phyloP scores from a whole-genome alignment of 1,140 invertebrate genomes.

The Heliconius eleuchia region DNA sequence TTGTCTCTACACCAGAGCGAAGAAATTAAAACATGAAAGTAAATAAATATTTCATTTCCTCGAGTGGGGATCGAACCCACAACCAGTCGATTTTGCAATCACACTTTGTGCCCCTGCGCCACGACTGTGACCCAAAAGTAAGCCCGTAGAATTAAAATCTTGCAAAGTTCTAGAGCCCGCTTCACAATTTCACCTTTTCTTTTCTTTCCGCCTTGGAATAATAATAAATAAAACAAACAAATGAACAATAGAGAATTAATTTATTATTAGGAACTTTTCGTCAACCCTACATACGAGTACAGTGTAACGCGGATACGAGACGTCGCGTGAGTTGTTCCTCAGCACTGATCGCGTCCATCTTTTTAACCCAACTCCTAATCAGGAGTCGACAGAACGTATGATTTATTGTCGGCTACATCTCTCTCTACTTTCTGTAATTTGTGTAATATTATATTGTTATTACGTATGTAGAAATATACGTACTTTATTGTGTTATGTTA shows the following conservation, averaged over 20 bases:
- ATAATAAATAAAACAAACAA: too few species aligned
- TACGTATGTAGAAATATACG: background rate
- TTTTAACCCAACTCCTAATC: constrained; percentile 9
- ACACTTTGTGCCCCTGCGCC: too few species aligned
- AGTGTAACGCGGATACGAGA: constrained; percentile 47
- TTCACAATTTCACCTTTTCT: too few species aligned
- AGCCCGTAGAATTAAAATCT: too few species aligned
- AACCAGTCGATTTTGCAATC: too few species aligned
- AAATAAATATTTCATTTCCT: too few species aligned
- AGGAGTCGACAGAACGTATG: constrained; percentile 1
- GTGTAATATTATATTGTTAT: constrained; percentile 1
- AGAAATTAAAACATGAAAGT: too few species aligned
- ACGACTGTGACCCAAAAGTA: too few species aligned
- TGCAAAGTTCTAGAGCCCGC: too few species aligned
- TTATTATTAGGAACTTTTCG: background rate
- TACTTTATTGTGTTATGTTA: background rate
- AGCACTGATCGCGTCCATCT: constrained; percentile 30
- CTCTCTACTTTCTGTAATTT: background rate
- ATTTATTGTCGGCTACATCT: constrained; percentile 13
- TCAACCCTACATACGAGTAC: constrained; percentile 27
- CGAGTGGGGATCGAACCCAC: too few species aligned
- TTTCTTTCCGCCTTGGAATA: too few species aligned
- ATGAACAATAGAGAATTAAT: background rate
- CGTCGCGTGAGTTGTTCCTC: constrained; percentile 37
- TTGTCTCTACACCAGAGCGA: too few species aligned